phyloP scores from a whole-genome alignment of 1,140 invertebrate species.

The Acyrthosiphon pisum region DNA sequence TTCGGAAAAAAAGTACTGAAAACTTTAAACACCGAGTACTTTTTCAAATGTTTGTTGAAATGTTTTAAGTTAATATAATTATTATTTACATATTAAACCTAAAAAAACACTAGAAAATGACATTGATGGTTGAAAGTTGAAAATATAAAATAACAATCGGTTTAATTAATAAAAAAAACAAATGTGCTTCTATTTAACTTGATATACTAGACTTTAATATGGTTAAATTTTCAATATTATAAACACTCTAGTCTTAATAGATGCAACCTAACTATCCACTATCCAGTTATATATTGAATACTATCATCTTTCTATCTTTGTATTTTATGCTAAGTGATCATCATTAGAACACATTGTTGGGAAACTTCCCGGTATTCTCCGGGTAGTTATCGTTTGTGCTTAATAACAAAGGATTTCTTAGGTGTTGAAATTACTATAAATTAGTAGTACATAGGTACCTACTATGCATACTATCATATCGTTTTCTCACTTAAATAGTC shows the following conservation, averaged over 20 bases:
- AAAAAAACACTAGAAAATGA: neutral
- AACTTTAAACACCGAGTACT: neutral
- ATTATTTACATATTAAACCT: neutral
- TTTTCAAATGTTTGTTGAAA: neutral
- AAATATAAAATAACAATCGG: neutral
- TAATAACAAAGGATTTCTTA: neutral
- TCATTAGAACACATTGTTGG: conserved; percentile 6
- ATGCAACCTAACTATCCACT: neutral
- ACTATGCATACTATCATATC: neutral
- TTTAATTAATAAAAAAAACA: neutral
- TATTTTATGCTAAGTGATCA: neutral
- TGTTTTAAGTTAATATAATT: neutral
- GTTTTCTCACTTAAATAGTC: neutral
- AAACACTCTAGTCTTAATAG: neutral
- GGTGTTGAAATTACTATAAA: conserved; percentile 30
- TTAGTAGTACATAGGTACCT: neutral
- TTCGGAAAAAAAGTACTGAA: conserved; percentile 4
- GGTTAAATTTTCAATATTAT: neutral
- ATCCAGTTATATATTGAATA: neutral
- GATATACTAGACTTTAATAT: neutral
- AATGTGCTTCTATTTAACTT: neutral
- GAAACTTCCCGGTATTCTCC: neutral
- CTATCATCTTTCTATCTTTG: neutral
- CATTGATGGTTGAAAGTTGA: neutral
- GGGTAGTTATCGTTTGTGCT: neutral